Base-by-base conservation (phyloP, 2,888 invertebrate species). In the Elegia similella region DNA sequence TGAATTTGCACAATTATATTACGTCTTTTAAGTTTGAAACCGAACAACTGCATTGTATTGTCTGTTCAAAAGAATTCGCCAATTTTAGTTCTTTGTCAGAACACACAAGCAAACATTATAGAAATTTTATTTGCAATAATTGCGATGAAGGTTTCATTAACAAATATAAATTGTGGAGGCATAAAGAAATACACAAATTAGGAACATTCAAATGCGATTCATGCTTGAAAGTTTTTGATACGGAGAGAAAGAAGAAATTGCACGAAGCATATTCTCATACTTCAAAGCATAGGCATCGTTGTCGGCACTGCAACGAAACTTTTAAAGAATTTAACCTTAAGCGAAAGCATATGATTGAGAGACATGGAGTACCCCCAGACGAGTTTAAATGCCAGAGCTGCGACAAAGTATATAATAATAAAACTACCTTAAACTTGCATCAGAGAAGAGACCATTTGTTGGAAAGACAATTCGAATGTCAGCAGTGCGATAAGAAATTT, bases 401-500 rank as follows among this genome's bases (percentile, higher is more conserved):
- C 10, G 54, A 44, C 6, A 54, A 30, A 34, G 66, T 55, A 15
- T 74, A 74, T 16, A 56, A 43, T 17, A 53, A 56, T 48, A 67
- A 65, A 8, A 55, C 73, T 0, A 69, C 75, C 2, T 63, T 82
- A 10, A 76, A 72, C 0, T 66, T 73, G 0, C 87, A 88, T 52
- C 55, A 1, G 59, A 63, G 7, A 72, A 63, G 42, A 34, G 62
- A 62, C 10, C 79, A 79, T 48, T 63, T 78, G 50, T 60, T 64
- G 0, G 58, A 63, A 44, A 62, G 60, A 1, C 77, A 0, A 56
- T 67, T 1, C 50, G 56, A 42, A 52, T 72, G 0, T 48, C 32
- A 1, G 53, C 58, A 69, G 0, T 88, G 88, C 52, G 76, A 79
- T 1, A 78, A 76, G 62, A 73, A 68, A 8, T 88, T 86, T 54